Evolutionary conservation across 2,113 vertebrate genomes (phyloP).

Genomic region (Trichechus manatus): DNA sequence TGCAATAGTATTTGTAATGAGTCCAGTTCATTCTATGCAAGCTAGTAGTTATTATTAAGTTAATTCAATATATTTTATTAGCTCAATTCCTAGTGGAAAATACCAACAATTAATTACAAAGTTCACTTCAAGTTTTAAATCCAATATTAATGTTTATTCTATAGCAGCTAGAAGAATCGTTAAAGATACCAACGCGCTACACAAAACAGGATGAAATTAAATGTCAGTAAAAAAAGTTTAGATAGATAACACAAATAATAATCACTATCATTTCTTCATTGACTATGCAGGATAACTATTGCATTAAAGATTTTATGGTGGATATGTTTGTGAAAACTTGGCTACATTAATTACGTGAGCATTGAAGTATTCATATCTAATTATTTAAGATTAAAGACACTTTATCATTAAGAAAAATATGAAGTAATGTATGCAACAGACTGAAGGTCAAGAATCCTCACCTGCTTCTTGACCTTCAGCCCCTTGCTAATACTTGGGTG

Average conservation of each 20-base stretch:
- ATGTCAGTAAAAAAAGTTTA: not conserved
- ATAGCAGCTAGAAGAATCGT: not conserved
- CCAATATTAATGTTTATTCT: not conserved
- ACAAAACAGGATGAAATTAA: not conserved
- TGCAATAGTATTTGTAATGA: accelerated
- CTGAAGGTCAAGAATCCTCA: too few relatives aligned
- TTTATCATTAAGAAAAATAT: not conserved
- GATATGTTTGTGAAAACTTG: not conserved
- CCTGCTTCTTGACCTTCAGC: too few relatives aligned
- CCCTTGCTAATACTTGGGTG: too few relatives aligned
- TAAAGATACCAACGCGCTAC: not conserved
- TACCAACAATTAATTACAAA: not conserved
- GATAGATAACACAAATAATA: not conserved
- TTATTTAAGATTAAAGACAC: not conserved
- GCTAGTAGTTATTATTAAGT: not conserved
- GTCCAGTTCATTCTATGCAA: not conserved
- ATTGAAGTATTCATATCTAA: not conserved
- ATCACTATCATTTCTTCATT: not conserved
- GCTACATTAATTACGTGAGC: not conserved
- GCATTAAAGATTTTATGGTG: accelerated
- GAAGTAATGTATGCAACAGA: not conserved
- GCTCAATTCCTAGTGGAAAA: not conserved
- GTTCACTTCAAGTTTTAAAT: not conserved
- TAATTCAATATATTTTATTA: not conserved
- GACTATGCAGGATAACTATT: accelerated